phyloP scores from a whole-genome alignment of 1,140 invertebrate genomes.

The Plutomurus gul region DNA sequence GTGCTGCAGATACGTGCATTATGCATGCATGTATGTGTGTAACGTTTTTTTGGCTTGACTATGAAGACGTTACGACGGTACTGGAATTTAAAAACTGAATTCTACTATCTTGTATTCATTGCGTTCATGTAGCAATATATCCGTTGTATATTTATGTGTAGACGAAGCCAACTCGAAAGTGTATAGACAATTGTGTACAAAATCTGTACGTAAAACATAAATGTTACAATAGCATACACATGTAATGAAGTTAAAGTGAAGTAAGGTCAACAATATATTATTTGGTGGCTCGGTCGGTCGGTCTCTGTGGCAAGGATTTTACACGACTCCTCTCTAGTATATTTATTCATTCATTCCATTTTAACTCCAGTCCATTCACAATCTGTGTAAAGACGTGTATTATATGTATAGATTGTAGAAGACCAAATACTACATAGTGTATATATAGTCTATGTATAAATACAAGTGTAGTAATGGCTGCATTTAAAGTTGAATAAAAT shows the following conservation, averaged over 20 bases:
- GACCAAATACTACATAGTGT: too few species aligned
- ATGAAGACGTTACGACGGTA: too few species aligned
- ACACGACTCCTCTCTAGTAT: neutral
- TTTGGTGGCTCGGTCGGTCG: neutral
- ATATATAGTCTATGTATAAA: neutral
- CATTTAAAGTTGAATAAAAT: neutral
- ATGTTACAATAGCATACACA: neutral
- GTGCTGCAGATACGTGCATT: too few species aligned
- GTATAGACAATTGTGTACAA: neutral
- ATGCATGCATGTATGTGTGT: too few species aligned
- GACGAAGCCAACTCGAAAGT: neutral
- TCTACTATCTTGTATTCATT: too few species aligned
- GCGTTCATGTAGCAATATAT: too few species aligned
- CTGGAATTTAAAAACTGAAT: too few species aligned
- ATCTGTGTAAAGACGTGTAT: slow-evolving; percentile 6
- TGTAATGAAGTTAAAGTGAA: neutral
- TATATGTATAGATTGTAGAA: neutral
- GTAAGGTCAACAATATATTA: slow-evolving; percentile 17
- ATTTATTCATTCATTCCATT: slow-evolving; percentile 19
- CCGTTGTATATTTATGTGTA: too few species aligned
- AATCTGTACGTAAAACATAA: neutral
- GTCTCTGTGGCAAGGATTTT: slow-evolving; percentile 6
- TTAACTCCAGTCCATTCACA: slow-evolving; percentile 15
- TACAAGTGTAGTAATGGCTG: neutral
- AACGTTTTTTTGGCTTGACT: too few species aligned